Conservation (phyloP, 2,113 vertebrate species). For the Sinocyclocheilus anshuiensis region DNA sequence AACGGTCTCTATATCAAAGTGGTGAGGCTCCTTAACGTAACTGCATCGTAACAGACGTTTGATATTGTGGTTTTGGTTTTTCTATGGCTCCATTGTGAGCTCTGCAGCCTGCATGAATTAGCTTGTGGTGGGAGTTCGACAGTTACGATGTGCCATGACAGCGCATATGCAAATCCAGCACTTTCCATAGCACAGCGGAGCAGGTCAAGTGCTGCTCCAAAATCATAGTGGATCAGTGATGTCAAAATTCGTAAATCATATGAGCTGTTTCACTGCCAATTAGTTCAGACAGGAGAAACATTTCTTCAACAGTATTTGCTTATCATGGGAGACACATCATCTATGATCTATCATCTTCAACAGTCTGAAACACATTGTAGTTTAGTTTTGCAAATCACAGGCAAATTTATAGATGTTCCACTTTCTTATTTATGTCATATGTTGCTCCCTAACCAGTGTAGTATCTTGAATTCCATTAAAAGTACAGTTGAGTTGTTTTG, state of each 20-base stretch:
- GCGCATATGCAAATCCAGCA: constrained; percentile 50
- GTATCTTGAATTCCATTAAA: not conserved
- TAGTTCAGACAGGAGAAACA: not conserved
- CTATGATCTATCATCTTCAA: not conserved
- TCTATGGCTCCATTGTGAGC: constrained; percentile 40
- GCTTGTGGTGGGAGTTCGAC: not conserved
- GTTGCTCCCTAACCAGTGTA: not conserved
- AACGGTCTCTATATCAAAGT: constrained; percentile 17
- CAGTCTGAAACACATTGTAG: not conserved
- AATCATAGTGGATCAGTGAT: not conserved
- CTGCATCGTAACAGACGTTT: not conserved
- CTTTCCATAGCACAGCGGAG: constrained; percentile 52
- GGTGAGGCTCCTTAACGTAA: not conserved
- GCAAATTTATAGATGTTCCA: not conserved
- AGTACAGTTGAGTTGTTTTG: not conserved
- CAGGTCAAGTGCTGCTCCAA: not conserved
- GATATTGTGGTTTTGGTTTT: constrained; percentile 39
- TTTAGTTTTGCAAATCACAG: not conserved
- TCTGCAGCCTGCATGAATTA: constrained; percentile 16
- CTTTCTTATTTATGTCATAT: not conserved
- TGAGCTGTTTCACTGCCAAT: not conserved
- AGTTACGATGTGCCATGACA: constrained; percentile 34
- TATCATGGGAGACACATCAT: not conserved
- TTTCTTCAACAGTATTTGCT: not conserved
- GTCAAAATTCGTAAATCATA: not conserved